phyloP scores from a whole-genome alignment of 1,140 invertebrate species.

The Lutraria rhynchaena region DNA sequence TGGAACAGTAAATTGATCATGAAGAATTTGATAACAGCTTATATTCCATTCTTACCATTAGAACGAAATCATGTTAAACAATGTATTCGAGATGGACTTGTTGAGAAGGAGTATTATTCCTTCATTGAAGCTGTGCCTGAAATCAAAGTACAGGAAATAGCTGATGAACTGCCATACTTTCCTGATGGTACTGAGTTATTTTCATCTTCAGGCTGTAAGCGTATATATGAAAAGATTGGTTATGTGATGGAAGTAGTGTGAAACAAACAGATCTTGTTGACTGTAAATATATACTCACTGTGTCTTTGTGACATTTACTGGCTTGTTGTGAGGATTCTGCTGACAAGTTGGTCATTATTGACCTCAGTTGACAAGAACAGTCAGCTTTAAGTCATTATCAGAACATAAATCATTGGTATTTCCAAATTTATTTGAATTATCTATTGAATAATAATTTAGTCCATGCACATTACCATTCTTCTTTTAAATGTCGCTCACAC shows the following conservation, averaged over 20 bases:
- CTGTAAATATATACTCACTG: too few species aligned
- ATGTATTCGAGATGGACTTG: slow-evolving; percentile 85
- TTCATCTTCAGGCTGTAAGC: slow-evolving; percentile 71
- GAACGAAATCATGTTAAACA: slow-evolving; percentile 91
- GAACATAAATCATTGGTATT: too few species aligned
- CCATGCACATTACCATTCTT: too few species aligned
- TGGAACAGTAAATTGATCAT: slow-evolving; percentile 87
- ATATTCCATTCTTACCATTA: slow-evolving; percentile 96
- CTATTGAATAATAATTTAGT: too few species aligned
- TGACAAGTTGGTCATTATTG: too few species aligned
- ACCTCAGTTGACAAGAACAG: too few species aligned
- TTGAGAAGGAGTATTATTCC: slow-evolving; percentile 57
- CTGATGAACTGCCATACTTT: slow-evolving; percentile 61
- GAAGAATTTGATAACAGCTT: slow-evolving; percentile 94
- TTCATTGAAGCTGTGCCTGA: slow-evolving; percentile 30
- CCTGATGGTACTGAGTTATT: slow-evolving; percentile 61
- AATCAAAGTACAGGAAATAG: slow-evolving; percentile 56
- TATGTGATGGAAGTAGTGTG: slow-evolving; percentile 60
- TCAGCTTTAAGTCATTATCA: too few species aligned
- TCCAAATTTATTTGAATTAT: too few species aligned
- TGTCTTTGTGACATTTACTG: too few species aligned
- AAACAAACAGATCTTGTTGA: too few species aligned
- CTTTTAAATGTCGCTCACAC: too few species aligned
- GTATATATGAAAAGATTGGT: slow-evolving; percentile 68
- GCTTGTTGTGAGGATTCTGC: too few species aligned